Evolutionary conservation across 2,113 vertebrate genomes (phyloP), one percentile per base, ranked within the genome.

Genomic region (Marmota monax): DNA sequence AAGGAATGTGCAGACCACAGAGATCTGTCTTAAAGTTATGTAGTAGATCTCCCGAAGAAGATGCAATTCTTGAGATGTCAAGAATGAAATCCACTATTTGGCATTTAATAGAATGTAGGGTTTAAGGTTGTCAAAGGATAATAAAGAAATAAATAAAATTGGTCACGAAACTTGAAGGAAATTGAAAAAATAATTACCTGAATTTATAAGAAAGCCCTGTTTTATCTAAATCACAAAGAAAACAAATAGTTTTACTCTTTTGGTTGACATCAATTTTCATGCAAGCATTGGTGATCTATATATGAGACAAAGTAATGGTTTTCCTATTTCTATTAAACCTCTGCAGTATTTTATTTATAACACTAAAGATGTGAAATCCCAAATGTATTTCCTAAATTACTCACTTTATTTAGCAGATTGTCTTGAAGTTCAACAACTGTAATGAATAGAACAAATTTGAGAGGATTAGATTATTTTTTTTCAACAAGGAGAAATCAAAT

Each of bases 401-500:
- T 93, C 82, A 96, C 83, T 85, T 96, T 82, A 88, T 83, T 92
- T 96, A 90, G 18, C 29, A 92, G 13, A 58, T 58, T 78, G 5
- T 67, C 4, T 88, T 92, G 96, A 86, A 90, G 7, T 37, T 51
- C 39, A 96, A 90, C 4, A 58, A 67, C 2, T 5, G 0, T 45
- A 89, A 48, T 84, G 69, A 93, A 48, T 69, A 76, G 82, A 94
- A 96, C 92, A 91, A 93, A 96, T 83, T n/a, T 90, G 18, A 84
- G 11, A 90, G 23, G 9, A 96, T 74, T 48, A 27, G 27, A 93
- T 77, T 92, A 85, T 78, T 53, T 53, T 61, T 78, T 94, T 70
- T 67, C 5, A 84, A 67, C 51, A 96, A 96, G 95, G 56, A 97
- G 88, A 97, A 39, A 97, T 97, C 58, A 97, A 95, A 95, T 96